Conservation (phyloP, 2,888 invertebrate species). For the Archips crataeganus region DNA sequence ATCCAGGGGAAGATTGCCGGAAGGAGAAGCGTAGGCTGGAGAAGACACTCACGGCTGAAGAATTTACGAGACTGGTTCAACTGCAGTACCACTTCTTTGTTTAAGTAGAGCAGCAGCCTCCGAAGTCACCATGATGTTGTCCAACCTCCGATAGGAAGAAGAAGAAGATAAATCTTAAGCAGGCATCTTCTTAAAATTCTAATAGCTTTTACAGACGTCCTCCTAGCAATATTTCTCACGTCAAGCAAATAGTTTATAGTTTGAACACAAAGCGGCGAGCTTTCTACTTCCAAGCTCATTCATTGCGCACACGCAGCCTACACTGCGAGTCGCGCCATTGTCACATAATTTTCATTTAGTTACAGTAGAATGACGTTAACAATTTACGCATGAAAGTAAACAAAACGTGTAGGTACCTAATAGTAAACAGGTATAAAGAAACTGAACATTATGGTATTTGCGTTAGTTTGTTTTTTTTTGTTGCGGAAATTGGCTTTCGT, state of each 20-base stretch:
- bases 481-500: too few relatives aligned
- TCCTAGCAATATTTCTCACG: not conserved
- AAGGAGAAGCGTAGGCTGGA: too few relatives aligned
- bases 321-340: not conserved
- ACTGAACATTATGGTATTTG: not conserved
- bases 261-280: not conserved
- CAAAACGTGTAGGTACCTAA: not conserved
- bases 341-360: conserved; percentile 3
- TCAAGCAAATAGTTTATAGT: not conserved
- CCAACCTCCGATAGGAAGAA: too few relatives aligned
- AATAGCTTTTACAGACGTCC: not conserved
- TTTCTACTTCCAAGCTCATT: conserved; percentile 1
- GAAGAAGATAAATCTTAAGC: too few relatives aligned
- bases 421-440: not conserved
- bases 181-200: not conserved
- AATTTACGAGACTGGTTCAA: too few relatives aligned
- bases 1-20: too few relatives aligned
- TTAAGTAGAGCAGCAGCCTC: too few relatives aligned
- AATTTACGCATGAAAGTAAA: not conserved
- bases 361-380: not conserved
- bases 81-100: too few relatives aligned
- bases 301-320: not conserved
- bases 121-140: too few relatives aligned
- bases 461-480: not conserved
- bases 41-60: too few relatives aligned